These are phyloP conservation scores for Eulithis prunata DNA, from an alignment of 2,888 invertebrate genomes.

Conservation along the genomic window DNA sequence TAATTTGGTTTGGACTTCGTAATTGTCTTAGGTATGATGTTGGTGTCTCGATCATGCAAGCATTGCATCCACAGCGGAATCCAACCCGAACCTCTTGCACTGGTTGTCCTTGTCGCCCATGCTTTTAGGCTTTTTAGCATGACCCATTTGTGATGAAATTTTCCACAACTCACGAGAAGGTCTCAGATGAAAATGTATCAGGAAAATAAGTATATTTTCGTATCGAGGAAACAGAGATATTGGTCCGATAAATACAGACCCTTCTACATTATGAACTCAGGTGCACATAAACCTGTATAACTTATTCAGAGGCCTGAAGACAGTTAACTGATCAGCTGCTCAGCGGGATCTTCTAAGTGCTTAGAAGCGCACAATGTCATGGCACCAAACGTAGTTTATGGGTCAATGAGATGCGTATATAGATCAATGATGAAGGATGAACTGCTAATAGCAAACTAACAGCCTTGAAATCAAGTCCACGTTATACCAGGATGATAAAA, in stretches of 20 bases:
- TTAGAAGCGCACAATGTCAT: not conserved
- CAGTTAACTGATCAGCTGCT: conserved; percentile 15
- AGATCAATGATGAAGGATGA: not conserved
- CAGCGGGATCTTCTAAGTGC: conserved; percentile 4
- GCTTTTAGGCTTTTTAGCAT: not conserved
- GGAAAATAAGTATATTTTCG: conserved; percentile 28
- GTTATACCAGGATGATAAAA: too few relatives aligned
- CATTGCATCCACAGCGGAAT: too few relatives aligned
- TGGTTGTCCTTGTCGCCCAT: too few relatives aligned
- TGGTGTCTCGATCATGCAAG: too few relatives aligned
- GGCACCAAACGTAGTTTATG: not conserved
- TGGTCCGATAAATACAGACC: conserved; percentile 41
- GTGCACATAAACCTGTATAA: conserved; percentile 34
- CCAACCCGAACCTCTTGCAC: too few relatives aligned
- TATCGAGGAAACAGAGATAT: conserved; percentile 38
- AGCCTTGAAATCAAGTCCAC: not conserved
- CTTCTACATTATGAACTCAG: conserved; percentile 37
- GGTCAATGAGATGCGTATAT: not conserved
- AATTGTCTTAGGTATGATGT: not conserved
- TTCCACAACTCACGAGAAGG: conserved; percentile 16
- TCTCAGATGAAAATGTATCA: conserved; percentile 20
- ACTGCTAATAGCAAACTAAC: not conserved
- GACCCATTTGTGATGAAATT: conserved; percentile 1
- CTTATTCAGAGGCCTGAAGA: conserved; percentile 15
- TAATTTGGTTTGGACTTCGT: not conserved